These are phyloP conservation scores for Pollenia angustigena DNA, from an alignment of 2,888 invertebrate species.

Conservation along the genomic window DNA sequence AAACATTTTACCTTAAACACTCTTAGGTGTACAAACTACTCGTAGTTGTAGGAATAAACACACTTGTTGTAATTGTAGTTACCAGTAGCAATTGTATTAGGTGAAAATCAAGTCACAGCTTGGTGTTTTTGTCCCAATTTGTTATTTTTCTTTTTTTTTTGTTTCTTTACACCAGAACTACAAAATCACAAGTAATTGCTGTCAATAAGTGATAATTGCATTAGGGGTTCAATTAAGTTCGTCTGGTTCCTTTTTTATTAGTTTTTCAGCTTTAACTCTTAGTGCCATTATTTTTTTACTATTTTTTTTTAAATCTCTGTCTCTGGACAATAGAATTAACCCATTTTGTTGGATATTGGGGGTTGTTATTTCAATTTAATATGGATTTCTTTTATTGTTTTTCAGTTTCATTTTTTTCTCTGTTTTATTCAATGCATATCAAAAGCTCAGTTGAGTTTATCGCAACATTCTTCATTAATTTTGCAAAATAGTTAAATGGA, in stretches of 20 bases:
- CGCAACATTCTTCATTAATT: slow-evolving; percentile 68
- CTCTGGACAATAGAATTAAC: slow-evolving; percentile 65
- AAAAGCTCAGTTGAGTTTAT: slow-evolving; percentile 18
- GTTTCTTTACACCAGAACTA: not conserved
- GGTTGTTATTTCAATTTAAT: slow-evolving; percentile 43
- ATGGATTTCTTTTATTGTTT: slow-evolving; percentile 38
- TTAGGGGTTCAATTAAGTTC: slow-evolving; percentile 76
- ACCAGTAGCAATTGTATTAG: slow-evolving; percentile 16
- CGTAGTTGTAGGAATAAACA: slow-evolving; percentile 17
- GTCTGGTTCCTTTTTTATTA: slow-evolving; percentile 21
- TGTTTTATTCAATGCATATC: not conserved
- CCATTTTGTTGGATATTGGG: slow-evolving; percentile 56
- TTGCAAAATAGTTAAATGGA: slow-evolving; percentile 70
- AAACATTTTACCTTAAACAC: slow-evolving; percentile 69
- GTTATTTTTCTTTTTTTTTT: not conserved
- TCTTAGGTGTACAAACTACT: slow-evolving; percentile 2
- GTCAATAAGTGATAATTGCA: slow-evolving; percentile 82
- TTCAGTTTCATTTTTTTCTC: not conserved
- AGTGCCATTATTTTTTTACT: slow-evolving; percentile 38
- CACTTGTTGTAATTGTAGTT: slow-evolving; percentile 17
- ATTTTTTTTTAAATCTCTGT: slow-evolving; percentile 40
- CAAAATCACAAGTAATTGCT: slow-evolving; percentile 76
- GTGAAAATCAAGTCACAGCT: slow-evolving; percentile 59
- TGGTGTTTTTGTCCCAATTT: not conserved
- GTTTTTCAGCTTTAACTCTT: slow-evolving; percentile 18